Conservation (phyloP, 1,140 invertebrate genomes). For the Holotrichia oblita region DNA sequence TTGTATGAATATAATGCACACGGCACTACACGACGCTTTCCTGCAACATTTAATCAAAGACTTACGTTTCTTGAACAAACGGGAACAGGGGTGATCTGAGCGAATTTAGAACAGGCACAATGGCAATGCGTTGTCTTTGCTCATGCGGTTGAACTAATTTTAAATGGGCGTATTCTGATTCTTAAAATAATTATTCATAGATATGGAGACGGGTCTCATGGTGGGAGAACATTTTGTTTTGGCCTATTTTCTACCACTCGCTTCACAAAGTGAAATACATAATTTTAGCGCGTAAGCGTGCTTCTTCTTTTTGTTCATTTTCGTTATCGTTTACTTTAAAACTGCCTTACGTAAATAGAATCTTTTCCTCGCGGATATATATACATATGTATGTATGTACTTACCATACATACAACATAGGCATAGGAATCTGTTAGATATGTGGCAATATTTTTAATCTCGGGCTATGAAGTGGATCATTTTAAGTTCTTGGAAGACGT, state of each 20-base stretch:
- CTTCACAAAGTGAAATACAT: constrained; percentile 4
- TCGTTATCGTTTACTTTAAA: neutral
- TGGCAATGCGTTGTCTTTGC: constrained; percentile 13
- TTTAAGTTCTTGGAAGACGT: neutral
- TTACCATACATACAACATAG: too few relatives aligned
- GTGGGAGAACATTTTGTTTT: constrained; percentile 26
- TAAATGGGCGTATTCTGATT: constrained; percentile 34
- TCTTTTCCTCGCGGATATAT: neutral
- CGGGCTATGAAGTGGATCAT: neutral
- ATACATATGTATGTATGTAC: too few relatives aligned
- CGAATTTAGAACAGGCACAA: neutral
- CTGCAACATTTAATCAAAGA: neutral
- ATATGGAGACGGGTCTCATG: neutral
- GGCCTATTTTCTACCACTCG: constrained; percentile 2
- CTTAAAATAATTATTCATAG: constrained; percentile 35
- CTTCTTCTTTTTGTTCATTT: neutral
- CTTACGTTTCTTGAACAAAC: neutral
- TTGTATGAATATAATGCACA: constrained; percentile 33
- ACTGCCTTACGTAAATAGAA: neutral
- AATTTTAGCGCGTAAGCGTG: constrained; percentile 14
- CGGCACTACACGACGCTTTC: constrained; percentile 29
- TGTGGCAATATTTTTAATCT: neutral
- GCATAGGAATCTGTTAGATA: constrained; percentile 3
- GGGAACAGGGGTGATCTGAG: neutral
- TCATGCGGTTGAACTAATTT: constrained; percentile 1